These are phyloP conservation scores for Merops nubicus DNA, from an alignment of 2,113 vertebrate species.

Conservation along the genomic window DNA sequence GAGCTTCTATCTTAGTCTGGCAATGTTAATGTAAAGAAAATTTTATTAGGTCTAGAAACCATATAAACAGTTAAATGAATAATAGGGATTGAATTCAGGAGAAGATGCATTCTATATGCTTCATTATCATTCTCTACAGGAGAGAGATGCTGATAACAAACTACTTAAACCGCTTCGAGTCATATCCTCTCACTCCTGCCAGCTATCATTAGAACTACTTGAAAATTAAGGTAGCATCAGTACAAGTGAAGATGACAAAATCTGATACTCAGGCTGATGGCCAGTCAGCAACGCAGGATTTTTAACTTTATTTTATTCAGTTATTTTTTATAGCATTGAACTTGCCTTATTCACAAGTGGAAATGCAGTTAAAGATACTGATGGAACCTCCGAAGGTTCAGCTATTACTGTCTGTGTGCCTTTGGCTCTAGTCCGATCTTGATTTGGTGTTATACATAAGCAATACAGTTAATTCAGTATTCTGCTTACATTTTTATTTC, in stretches of 20 bases:
- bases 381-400: background rate
- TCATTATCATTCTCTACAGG: background rate
- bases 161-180: background rate
- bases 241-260: background rate
- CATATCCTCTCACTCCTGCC: background rate
- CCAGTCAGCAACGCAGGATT: background rate
- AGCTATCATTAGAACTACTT: background rate
- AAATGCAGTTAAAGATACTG: background rate
- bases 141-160: background rate
- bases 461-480: background rate
- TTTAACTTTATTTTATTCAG: background rate
- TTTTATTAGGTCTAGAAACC: background rate
- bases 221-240: background rate
- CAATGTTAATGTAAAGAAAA: background rate
- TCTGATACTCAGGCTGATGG: background rate
- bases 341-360: background rate
- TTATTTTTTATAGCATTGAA: background rate
- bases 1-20: background rate
- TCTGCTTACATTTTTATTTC: background rate
- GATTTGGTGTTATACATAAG: background rate
- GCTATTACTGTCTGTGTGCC: background rate
- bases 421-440: background rate
- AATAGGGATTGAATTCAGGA: background rate
- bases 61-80: background rate
- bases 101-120: background rate